A percentile compares a stretch with the other conserved stretches of the same genome.
These are phyloP conservation scores for Mesocricetus auratus DNA, from an alignment of 2,113 vertebrate species.

Conservation along the genomic window DNA sequence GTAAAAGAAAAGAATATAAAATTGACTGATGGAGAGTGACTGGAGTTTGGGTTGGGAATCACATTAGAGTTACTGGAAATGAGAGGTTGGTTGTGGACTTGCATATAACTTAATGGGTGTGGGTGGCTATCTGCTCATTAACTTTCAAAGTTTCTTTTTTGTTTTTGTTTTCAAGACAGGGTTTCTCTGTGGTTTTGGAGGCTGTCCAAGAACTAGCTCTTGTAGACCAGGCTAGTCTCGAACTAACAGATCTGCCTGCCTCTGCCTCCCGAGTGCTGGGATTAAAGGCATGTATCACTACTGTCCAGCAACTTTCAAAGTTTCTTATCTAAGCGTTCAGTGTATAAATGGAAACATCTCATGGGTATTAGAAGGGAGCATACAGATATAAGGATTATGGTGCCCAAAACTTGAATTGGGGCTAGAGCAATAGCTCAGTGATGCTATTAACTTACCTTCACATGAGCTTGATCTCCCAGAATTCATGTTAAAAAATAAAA, in stretches of 20 bases:
- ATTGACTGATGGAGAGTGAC: not conserved
- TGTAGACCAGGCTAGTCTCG: too few species aligned
- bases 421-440: not conserved
- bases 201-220: too few species aligned
- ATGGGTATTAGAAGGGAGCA: not conserved
- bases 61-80: not conserved
- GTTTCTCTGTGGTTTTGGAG: too few species aligned
- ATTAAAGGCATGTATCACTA: too few species aligned
- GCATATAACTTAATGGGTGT: not conserved
- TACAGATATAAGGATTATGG: not conserved
- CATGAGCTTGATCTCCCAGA: not conserved
- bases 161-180: too few species aligned
- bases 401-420: not conserved
- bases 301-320: too few species aligned
- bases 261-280: too few species aligned
- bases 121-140: not conserved
- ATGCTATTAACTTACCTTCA: not conserved
- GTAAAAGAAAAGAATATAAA: not conserved
- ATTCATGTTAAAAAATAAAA: not conserved
- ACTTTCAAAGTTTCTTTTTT: too few species aligned
- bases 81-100: not conserved
- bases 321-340: not conserved
- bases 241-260: too few species aligned
- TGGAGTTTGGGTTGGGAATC: not conserved
- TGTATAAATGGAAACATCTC: not conserved